phyloP scores from a whole-genome alignment of 2,888 invertebrate genomes.

The Uropetala carovei region DNA sequence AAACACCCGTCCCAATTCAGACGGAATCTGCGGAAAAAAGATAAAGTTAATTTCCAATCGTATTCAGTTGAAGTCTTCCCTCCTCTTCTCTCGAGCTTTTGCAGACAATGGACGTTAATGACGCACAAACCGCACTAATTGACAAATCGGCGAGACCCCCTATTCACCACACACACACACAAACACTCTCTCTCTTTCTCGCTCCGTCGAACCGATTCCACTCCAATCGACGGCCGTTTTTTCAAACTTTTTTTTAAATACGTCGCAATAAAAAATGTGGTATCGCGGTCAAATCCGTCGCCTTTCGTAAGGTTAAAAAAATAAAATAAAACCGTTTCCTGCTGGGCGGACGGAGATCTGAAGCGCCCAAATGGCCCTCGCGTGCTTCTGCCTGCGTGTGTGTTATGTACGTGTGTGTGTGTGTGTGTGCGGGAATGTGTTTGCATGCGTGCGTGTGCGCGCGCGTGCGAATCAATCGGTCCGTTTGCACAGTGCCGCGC shows the following conservation, averaged over 20 bases:
- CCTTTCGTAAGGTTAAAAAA: too few relatives aligned
- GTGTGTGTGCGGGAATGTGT: too few relatives aligned
- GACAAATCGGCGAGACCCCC: background rate
- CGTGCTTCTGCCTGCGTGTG: too few relatives aligned
- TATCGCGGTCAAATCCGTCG: too few relatives aligned
- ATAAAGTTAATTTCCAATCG: background rate
- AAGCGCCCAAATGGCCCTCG: background rate
- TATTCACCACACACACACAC: background rate
- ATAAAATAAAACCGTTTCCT: background rate
- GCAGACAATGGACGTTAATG: constrained; percentile 47
- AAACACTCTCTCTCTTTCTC: background rate
- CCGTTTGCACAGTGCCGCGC: background rate
- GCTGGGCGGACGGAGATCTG: background rate
- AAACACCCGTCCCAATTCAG: background rate
- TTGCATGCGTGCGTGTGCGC: too few relatives aligned
- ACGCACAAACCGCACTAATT: constrained; percentile 53
- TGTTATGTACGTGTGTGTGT: too few relatives aligned
- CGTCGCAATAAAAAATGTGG: too few relatives aligned
- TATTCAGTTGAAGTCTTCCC: background rate
- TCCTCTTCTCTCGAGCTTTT: background rate
- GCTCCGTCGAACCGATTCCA: background rate
- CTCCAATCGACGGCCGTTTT: background rate
- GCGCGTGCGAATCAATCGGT: constrained; percentile 8
- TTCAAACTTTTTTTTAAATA: background rate
- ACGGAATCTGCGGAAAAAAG: background rate